These are phyloP conservation scores for Chiloscyllium plagiosum DNA, from an alignment of 2,113 vertebrate genomes.

Conservation along the genomic window DNA sequence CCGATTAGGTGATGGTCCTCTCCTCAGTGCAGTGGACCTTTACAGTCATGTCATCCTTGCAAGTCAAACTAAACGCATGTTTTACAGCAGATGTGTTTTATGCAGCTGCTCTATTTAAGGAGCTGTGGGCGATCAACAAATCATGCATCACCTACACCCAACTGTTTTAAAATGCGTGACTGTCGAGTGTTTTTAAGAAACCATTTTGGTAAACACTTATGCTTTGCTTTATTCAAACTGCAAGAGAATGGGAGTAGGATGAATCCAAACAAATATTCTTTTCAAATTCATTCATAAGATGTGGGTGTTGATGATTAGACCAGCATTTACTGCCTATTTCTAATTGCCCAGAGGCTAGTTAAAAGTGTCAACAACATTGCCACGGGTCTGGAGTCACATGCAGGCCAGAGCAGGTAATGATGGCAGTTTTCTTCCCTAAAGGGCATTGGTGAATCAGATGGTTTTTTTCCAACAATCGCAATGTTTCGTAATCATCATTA, in stretches of 20 bases:
- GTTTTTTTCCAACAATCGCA: too few species aligned
- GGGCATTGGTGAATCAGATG: too few species aligned
- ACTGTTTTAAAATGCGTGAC: neutral
- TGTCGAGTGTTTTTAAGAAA: neutral
- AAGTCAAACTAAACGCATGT: neutral
- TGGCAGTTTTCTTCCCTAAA: too few species aligned
- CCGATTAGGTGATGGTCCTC: neutral
- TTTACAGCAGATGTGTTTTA: slow-evolving; percentile 3
- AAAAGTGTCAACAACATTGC: too few species aligned
- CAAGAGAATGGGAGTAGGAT: neutral
- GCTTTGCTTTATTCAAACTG: neutral
- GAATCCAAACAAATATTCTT: neutral
- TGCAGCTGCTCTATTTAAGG: neutral
- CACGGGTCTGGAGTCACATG: too few species aligned
- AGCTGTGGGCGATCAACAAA: neutral
- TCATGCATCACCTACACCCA: neutral
- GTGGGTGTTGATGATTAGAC: too few species aligned
- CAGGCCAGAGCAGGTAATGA: too few species aligned
- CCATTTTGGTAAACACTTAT: neutral
- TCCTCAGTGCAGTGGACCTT: neutral
- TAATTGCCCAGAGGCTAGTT: too few species aligned
- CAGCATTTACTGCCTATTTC: too few species aligned
- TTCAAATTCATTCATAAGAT: too few species aligned
- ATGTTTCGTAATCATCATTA: too few species aligned
- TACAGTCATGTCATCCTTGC: neutral